Evolutionary conservation across 2,797 vertebrate species (phyloP).

Genomic region (Echiichthys vipera): DNA sequence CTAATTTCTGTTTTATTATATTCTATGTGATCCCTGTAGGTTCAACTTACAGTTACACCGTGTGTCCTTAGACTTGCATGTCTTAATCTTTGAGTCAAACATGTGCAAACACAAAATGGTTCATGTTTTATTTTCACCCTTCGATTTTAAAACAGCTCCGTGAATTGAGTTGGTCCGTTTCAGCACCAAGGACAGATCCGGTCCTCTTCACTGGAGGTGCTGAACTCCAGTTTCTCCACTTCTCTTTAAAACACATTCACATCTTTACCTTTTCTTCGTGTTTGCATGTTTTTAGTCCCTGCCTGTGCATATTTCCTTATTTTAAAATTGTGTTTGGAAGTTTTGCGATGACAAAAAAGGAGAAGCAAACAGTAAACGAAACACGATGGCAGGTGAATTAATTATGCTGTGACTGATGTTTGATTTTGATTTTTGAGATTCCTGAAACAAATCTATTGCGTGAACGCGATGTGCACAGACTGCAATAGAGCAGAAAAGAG

Average conservation of each 20-base stretch:
- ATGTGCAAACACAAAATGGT: not conserved
- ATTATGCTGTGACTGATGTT: not conserved
- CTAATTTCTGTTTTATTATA: not conserved
- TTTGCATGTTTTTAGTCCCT: not conserved
- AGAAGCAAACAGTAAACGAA: not conserved
- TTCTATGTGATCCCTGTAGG: accelerated
- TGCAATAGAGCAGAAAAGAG: not conserved
- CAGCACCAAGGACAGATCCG: slow-evolving; percentile 85
- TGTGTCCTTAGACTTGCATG: no score
- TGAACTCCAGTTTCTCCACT: not conserved
- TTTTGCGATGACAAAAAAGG: not conserved
- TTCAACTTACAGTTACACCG: no score
- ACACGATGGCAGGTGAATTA: not conserved
- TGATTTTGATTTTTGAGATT: not conserved
- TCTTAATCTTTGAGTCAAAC: no score
- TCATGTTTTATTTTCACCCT: not conserved
- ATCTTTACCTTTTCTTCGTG: no score
- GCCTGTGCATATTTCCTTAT: not conserved
- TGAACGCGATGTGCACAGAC: no score
- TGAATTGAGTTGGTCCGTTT: slow-evolving; percentile 54
- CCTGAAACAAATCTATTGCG: not conserved
- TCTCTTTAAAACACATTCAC: not conserved
- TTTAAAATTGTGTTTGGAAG: not conserved
- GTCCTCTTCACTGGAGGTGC: not conserved
- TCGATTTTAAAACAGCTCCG: not conserved